Conservation (phyloP, 2,113 vertebrate species). For the Asarcornis scutulata region DNA sequence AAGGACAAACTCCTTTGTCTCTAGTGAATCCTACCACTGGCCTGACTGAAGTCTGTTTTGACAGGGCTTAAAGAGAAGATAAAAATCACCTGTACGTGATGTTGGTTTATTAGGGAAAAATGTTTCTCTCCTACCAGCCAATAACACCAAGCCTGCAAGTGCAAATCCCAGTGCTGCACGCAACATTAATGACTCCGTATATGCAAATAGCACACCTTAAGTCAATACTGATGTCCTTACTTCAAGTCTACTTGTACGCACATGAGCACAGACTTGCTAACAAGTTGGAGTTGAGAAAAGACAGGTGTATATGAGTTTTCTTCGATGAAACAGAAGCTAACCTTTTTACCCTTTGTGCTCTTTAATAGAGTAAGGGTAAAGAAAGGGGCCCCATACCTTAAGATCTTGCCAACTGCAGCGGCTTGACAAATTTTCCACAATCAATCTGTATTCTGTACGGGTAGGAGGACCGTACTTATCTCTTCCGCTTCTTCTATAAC, state of each 20-base stretch:
- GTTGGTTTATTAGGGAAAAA: neutral
- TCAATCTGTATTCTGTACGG: constrained; percentile 96
- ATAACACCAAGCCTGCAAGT: neutral
- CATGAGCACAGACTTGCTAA: rapidly evolving
- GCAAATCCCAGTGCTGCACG: neutral
- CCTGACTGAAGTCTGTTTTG: neutral
- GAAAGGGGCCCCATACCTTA: constrained; percentile 84
- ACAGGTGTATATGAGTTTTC: neutral
- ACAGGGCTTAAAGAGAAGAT: neutral
- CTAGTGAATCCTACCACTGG: neutral
- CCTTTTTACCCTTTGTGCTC: constrained; percentile 12
- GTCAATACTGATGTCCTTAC: no score
- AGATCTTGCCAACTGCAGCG: constrained; percentile 98
- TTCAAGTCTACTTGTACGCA: neutral
- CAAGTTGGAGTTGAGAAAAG: neutral
- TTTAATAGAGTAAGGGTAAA: constrained; percentile 29
- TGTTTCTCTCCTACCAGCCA: neutral
- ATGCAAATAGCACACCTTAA: neutral
- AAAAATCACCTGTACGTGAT: neutral
- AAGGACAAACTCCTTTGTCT: neutral
- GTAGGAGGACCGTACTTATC: constrained; percentile 95
- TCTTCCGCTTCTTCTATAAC: constrained; percentile 93
- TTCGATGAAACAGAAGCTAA: neutral
- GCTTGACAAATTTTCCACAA: constrained; percentile 98
- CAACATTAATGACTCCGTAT: neutral